Percentiles rank a stretch among this genome's conserved stretches.
Evolutionary conservation across 2,797 vertebrate genomes (phyloP).

Genomic region (Paguma larvata): DNA sequence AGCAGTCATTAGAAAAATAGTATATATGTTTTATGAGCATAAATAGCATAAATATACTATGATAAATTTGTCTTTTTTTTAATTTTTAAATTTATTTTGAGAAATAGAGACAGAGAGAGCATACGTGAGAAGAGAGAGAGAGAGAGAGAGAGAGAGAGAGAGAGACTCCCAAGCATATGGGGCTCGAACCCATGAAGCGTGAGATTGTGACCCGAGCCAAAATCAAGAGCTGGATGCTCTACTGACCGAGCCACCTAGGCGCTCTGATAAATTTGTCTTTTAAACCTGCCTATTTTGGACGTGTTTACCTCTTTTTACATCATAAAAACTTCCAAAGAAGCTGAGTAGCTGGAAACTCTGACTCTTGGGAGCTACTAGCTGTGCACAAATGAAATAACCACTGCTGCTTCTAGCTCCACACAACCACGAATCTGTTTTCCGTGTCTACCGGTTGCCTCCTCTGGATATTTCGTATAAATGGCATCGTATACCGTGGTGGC

Average conservation of each 20-base stretch:
- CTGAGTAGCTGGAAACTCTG: neutral
- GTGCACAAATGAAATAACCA: neutral
- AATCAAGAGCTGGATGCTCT: too few relatives aligned
- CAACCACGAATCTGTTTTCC: slow-evolving; percentile 18
- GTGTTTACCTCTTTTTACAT: slow-evolving; percentile 17
- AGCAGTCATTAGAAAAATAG: neutral
- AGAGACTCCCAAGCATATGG: too few relatives aligned
- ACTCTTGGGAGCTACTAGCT: neutral
- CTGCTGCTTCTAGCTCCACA: neutral
- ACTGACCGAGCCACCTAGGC: too few relatives aligned
- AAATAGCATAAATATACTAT: slow-evolving; percentile 25
- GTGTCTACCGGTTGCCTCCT: neutral
- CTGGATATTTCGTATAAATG: slow-evolving; percentile 20
- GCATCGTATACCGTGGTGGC: neutral
- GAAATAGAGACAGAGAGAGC: too few relatives aligned
- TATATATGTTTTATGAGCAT: neutral
- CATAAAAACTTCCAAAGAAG: slow-evolving; percentile 32
- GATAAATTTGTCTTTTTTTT: slow-evolving; percentile 33
- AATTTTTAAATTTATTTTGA: too few relatives aligned
- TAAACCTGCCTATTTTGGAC: neutral
- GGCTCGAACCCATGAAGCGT: too few relatives aligned
- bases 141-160: too few relatives aligned
- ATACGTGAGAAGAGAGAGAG: too few relatives aligned
- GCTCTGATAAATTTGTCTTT: slow-evolving; percentile 15
- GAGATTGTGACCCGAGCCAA: too few relatives aligned